Evolutionary conservation across 2,113 vertebrate genomes (phyloP).

Genomic region (Mastomys natalensis): DNA sequence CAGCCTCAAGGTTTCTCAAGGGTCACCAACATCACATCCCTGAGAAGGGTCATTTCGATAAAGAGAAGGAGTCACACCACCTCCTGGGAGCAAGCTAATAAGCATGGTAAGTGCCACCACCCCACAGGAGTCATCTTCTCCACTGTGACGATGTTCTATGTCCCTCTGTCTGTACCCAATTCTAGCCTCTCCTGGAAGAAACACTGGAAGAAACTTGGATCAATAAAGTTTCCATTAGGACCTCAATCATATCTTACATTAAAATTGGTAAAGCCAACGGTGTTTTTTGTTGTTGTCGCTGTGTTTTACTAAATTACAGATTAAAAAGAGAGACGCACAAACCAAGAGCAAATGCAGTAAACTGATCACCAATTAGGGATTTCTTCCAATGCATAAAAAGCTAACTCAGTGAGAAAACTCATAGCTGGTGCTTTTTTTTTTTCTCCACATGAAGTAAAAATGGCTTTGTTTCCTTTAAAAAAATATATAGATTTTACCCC

Average conservation of each 20-base stretch:
- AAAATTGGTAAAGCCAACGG: neutral
- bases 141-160: neutral
- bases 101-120: neutral
- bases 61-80: fast-evolving
- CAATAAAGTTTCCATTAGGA: neutral
- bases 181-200: neutral
- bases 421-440: neutral
- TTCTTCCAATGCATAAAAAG: neutral
- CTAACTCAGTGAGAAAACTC: neutral
- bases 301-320: neutral
- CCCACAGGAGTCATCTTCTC: too few relatives aligned
- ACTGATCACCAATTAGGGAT: neutral
- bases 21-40: neutral
- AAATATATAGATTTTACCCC: neutral
- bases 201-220: neutral
- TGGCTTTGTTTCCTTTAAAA: neutral
- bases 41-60: neutral
- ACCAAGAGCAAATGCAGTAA: neutral
- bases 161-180: neutral
- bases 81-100: neutral
- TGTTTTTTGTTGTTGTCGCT: neutral
- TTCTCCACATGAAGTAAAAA: neutral
- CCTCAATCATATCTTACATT: neutral
- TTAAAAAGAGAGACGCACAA: neutral
- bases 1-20: neutral